Evolutionary conservation across 2,797 vertebrate genomes (phyloP).

Genomic region (Graptemys geographica): DNA sequence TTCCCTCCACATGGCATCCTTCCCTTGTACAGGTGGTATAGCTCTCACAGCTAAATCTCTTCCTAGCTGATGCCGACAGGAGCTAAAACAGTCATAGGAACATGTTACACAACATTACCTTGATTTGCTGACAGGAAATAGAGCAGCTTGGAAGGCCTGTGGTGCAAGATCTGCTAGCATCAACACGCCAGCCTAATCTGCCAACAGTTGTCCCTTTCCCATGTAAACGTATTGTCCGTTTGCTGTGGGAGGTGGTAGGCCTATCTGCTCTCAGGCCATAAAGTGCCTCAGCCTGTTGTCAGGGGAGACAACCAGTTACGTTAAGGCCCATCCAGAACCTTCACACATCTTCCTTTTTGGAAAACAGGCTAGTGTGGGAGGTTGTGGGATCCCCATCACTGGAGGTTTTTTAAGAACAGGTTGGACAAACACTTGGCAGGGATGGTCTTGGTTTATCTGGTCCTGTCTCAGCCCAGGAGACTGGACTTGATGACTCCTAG

Average conservation of each 20-base stretch:
- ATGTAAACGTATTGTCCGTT: neutral
- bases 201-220: neutral
- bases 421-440: no score
- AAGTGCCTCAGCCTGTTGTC: neutral
- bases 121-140: conserved; percentile 19
- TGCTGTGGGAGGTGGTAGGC: neutral
- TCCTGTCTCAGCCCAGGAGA: neutral
- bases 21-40: accelerated
- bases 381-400: neutral
- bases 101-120: neutral
- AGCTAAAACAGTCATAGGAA: neutral
- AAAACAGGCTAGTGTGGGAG: neutral
- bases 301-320: neutral
- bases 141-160: conserved; percentile 28
- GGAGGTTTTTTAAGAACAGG: neutral
- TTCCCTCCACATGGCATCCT: neutral
- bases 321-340: neutral
- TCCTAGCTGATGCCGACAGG: neutral
- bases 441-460: neutral
- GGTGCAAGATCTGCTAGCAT: neutral
- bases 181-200: neutral
- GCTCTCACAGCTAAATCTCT: neutral
- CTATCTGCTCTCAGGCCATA: neutral
- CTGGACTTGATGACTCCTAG: no score
- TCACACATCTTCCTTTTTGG: accelerated